phyloP scores from a whole-genome alignment of 2,888 invertebrate genomes.

The Lamellibrachia columna region DNA sequence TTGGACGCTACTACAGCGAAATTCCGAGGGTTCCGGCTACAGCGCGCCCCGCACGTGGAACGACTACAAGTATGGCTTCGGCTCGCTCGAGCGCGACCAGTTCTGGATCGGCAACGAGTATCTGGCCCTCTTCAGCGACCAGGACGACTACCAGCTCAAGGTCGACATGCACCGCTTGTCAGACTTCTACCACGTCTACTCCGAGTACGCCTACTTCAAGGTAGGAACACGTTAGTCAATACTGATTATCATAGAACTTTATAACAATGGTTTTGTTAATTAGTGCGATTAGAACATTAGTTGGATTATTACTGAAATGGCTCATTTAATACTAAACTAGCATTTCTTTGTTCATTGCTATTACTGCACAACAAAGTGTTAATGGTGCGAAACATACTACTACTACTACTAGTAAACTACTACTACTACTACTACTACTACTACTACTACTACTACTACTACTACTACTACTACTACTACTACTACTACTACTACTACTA shows the following conservation, averaged over 20 bases:
- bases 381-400: too few species aligned
- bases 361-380: background rate
- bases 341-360: background rate
- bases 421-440: too few species aligned
- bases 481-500: too few species aligned
- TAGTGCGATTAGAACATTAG: background rate
- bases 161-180: slow-evolving; percentile 24
- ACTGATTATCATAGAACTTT: background rate
- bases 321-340: background rate
- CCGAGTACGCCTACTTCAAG: slow-evolving; percentile 31
- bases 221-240: background rate
- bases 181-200: slow-evolving; percentile 21
- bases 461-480: too few species aligned
- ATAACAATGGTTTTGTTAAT: background rate
- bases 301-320: background rate
- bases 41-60: slow-evolving; percentile 24
- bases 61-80: slow-evolving; percentile 30
- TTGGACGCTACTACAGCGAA: slow-evolving; percentile 30
- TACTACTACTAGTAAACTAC: too few species aligned
- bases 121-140: slow-evolving; percentile 25
- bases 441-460: too few species aligned
- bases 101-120: slow-evolving; percentile 37
- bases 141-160: slow-evolving; percentile 27
- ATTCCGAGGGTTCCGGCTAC: background rate
- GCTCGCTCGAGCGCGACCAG: slow-evolving; percentile 13